Conservation (phyloP, 2,888 invertebrate genomes). For the Acrocera orbiculus region DNA sequence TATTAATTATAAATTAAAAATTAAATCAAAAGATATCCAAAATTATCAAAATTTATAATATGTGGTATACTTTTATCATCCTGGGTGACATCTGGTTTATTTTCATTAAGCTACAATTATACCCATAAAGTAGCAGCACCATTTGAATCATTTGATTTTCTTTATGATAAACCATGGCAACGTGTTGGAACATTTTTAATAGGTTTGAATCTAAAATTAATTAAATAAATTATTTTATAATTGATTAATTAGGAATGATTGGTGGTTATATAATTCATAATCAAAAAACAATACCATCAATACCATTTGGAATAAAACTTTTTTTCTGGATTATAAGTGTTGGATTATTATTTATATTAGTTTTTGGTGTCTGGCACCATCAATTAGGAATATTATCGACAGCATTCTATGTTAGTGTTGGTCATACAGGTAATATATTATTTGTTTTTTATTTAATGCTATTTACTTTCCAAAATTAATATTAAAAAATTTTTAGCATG, state of each 20-base stretch:
- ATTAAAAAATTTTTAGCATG: slow-evolving; percentile 35
- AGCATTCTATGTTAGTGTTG: slow-evolving; percentile 57
- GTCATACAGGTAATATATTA: slow-evolving; percentile 39
- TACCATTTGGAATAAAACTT: slow-evolving; percentile 38
- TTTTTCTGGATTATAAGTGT: slow-evolving; percentile 43
- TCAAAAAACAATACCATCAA: slow-evolving; percentile 43
- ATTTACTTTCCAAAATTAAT: background rate
- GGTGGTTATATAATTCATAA: slow-evolving; percentile 55
- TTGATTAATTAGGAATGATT: slow-evolving; percentile 36
- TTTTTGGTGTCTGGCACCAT: slow-evolving; percentile 51
- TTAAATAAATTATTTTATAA: background rate
- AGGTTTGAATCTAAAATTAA: slow-evolving; percentile 40
- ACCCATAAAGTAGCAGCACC: slow-evolving; percentile 59
- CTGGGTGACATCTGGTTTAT: slow-evolving; percentile 56
- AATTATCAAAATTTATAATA: slow-evolving; percentile 40
- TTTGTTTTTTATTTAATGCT: background rate
- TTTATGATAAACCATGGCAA: slow-evolving; percentile 74
- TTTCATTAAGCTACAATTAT: slow-evolving; percentile 58
- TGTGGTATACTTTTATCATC: slow-evolving; percentile 47
- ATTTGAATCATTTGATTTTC: slow-evolving; percentile 63
- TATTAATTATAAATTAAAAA: background rate
- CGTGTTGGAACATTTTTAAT: slow-evolving; percentile 64
- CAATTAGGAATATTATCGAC: slow-evolving; percentile 46
- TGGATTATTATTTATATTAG: slow-evolving; percentile 40
- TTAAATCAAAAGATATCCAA: slow-evolving; percentile 43